phyloP scores from a whole-genome alignment of 1,140 invertebrate genomes.

The Metaphire vulgaris region DNA sequence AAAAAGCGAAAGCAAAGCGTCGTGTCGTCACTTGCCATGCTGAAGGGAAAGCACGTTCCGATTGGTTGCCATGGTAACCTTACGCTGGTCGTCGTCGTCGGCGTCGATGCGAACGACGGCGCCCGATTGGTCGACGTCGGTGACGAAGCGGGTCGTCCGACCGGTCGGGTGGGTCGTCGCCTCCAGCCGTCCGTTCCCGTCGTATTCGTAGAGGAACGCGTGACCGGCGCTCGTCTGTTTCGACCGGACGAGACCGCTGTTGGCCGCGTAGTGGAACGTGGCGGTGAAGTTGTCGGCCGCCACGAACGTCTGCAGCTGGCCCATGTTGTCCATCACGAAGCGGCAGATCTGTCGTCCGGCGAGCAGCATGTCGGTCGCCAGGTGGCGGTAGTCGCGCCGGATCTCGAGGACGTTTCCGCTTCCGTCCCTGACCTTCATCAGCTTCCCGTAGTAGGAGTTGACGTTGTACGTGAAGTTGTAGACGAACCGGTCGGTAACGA shows the following conservation, averaged over 20 bases:
- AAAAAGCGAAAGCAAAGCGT: too few species aligned
- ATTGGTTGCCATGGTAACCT: conserved; percentile 49
- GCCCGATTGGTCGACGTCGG: conserved; percentile 49
- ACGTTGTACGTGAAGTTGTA: conserved; percentile 92
- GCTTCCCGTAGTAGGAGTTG: conserved; percentile 88
- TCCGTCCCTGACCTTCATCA: conserved; percentile 83
- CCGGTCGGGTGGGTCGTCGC: conserved; percentile 81
- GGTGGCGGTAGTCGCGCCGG: conserved; percentile 61
- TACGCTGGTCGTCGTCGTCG: conserved; percentile 44
- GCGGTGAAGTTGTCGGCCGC: conserved; percentile 60
- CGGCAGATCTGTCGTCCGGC: conserved; percentile 86
- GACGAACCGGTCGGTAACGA: conserved; percentile 80
- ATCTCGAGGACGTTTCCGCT: conserved; percentile 80
- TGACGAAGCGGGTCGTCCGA: conserved; percentile 68
- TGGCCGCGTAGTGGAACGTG: conserved; percentile 85
- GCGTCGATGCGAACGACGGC: conserved; percentile 46
- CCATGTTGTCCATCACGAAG: conserved; percentile 72
- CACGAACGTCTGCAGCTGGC: conserved; percentile 77
- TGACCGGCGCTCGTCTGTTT: conserved; percentile 66
- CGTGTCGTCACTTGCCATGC: conserved; percentile 53
- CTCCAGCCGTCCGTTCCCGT: conserved; percentile 73
- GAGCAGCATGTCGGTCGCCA: conserved; percentile 85
- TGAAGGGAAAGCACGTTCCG: conserved; percentile 50
- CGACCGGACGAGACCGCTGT: conserved; percentile 69
- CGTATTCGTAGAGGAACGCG: conserved; percentile 81